Base-by-base conservation (phyloP, 2,888 invertebrate genomes). In the Venusia cambrica region DNA sequence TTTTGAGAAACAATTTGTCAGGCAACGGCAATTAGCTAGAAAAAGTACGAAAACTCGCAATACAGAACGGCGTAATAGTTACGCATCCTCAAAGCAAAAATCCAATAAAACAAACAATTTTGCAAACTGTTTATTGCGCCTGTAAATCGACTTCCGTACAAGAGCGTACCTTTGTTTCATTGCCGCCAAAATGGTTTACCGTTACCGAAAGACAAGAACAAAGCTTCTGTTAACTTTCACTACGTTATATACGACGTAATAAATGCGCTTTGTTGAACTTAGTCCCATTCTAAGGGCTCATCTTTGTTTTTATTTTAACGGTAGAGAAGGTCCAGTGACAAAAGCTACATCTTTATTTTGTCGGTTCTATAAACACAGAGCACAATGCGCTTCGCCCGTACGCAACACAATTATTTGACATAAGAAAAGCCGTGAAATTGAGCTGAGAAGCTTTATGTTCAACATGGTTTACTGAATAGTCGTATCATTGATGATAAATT, bases 181-280 rank as follows among this genome's bases (percentile, higher is more conserved):
- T 45, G 46, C 54, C 52, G 54, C 52, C 58, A 62, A 61, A 74
- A 67, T 72, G 66, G 57, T 73, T 67, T 74, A 81, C 83, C 72
- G 81, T 85, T 84, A 77, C 57, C 63, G 54, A 57, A 62, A 48
- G 49, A 47, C 58, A 52, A 56, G 70, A 49, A 79, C 76, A 75
- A 78, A 62, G 57, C 56, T 45, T 38, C 48, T 47, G 52, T 57
- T 66, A 71, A 84, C 85, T 85, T 85, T 85, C 85, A 83, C 85
- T 85, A 73, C 49, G 66, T 84, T 73, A 77, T 80, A 77, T 81
- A 81, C 74, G 76, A 73, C 58, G 67, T 70, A 77, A 80, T 85
- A 84, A 84, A 84, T 61, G 27, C 28, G 47, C 49, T 67, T 81
- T 81, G 80, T 79, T 48, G 26, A 46, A 36, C 27, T 38, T 42